Conservation (phyloP, 2,113 vertebrate species). For the Gambusia holbrooki region DNA sequence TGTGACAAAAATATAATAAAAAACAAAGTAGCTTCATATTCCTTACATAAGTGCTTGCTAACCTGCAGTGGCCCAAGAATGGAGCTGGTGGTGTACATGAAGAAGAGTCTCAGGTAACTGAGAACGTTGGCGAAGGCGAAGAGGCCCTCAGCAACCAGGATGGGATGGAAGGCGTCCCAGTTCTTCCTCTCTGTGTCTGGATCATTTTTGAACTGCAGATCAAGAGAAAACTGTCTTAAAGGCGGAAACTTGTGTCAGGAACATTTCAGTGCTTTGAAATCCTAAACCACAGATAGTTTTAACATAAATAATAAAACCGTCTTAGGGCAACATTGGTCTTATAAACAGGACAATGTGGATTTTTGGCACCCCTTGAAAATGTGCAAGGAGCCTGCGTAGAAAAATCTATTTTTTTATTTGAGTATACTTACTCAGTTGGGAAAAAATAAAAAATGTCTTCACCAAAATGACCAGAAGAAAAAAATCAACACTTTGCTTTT, state of each 20-base stretch:
- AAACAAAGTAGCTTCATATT: slow-evolving; percentile 26
- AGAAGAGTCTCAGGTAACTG: slow-evolving; percentile 97
- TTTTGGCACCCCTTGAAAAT: not conserved
- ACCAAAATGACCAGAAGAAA: too few relatives aligned
- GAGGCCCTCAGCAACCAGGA: slow-evolving; percentile 95
- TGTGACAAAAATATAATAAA: not conserved
- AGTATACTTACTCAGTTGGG: too few relatives aligned
- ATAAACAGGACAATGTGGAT: not conserved
- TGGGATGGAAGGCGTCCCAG: slow-evolving; percentile 98
- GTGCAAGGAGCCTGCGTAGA: not conserved
- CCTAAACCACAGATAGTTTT: not conserved
- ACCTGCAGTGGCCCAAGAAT: slow-evolving; percentile 97
- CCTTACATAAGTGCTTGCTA: slow-evolving; percentile 31
- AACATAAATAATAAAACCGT: not conserved
- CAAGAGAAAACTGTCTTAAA: not conserved
- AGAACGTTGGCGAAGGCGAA: slow-evolving; percentile 98
- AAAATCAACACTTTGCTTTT: too few relatives aligned
- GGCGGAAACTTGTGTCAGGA: not conserved
- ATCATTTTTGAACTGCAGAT: slow-evolving; percentile 75
- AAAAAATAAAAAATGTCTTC: too few relatives aligned
- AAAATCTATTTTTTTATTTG: too few relatives aligned
- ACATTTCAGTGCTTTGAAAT: not conserved
- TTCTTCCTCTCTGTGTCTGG: slow-evolving; percentile 89
- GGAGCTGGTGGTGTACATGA: slow-evolving; percentile 99
- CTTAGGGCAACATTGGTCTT: not conserved